Percentiles rank a stretch among this genome's conserved stretches.
Conservation (phyloP, 2,797 vertebrate genomes). For the Melanotaenia trifasciata region DNA sequence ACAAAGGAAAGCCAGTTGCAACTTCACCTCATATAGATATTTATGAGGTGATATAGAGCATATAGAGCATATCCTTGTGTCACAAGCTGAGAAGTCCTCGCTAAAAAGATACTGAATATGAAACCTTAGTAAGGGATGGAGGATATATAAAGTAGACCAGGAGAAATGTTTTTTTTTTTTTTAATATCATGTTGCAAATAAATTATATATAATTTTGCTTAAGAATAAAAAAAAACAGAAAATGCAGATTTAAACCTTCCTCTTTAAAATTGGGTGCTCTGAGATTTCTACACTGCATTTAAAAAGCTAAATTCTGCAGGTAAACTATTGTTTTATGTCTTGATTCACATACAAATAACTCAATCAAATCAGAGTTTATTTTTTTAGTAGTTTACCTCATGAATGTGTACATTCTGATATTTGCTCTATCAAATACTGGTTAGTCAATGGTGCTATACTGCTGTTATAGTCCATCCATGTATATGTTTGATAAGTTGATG, state of each 20-base stretch:
- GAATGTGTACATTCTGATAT: conserved; percentile 21
- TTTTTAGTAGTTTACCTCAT: conserved; percentile 14
- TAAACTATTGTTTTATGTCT: background rate
- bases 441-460: conserved; percentile 5
- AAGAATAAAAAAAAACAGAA: background rate
- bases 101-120: too few relatives aligned
- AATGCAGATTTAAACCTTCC: background rate
- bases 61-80: too few relatives aligned
- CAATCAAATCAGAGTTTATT: background rate
- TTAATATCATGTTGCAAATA: background rate
- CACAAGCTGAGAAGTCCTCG: too few relatives aligned
- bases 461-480: conserved; percentile 19
- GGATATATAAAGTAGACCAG: background rate
- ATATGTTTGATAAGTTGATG: conserved; percentile 26
- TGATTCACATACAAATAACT: background rate
- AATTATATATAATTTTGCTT: background rate
- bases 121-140: too few relatives aligned
- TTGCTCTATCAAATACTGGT: conserved; percentile 16
- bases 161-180: background rate
- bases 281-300: background rate
- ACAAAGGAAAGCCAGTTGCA: background rate
- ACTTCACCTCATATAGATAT: background rate
- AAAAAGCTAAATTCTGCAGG: background rate
- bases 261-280: background rate
- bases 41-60: too few relatives aligned